Evolutionary conservation across 2,113 vertebrate species (phyloP).

Genomic region (Chinchilla lanigera): DNA sequence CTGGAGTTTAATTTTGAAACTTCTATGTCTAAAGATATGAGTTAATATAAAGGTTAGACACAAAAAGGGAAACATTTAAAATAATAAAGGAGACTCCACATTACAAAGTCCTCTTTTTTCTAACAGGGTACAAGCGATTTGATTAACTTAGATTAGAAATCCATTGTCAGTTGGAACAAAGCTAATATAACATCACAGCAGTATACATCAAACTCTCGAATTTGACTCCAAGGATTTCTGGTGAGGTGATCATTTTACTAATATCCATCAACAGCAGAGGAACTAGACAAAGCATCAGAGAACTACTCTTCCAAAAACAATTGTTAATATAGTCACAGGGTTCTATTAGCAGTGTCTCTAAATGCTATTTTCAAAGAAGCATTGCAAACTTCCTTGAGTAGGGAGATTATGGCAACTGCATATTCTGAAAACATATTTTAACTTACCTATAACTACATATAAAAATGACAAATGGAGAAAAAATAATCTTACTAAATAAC

Average conservation of each 20-base stretch:
- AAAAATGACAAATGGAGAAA: neutral
- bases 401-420: neutral
- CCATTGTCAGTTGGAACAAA: neutral
- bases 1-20: slow-evolving; percentile 21
- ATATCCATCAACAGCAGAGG: neutral
- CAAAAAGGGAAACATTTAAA: neutral
- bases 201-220: neutral
- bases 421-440: neutral
- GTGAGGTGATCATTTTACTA: neutral
- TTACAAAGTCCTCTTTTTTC: neutral
- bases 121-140: neutral
- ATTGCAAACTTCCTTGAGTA: neutral
- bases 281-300: neutral
- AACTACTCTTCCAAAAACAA: neutral
- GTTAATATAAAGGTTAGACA: slow-evolving; percentile 53
- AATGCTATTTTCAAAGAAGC: neutral
- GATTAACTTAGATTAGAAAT: neutral
- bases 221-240: neutral
- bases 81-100: slow-evolving; percentile 13
- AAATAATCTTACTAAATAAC: slow-evolving; percentile 15
- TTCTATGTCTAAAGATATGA: neutral
- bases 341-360: neutral
- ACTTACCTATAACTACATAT: neutral
- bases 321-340: neutral
- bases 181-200: neutral